phyloP scores from a whole-genome alignment of 2,113 vertebrate species.

The Paralichthys olivaceus region DNA sequence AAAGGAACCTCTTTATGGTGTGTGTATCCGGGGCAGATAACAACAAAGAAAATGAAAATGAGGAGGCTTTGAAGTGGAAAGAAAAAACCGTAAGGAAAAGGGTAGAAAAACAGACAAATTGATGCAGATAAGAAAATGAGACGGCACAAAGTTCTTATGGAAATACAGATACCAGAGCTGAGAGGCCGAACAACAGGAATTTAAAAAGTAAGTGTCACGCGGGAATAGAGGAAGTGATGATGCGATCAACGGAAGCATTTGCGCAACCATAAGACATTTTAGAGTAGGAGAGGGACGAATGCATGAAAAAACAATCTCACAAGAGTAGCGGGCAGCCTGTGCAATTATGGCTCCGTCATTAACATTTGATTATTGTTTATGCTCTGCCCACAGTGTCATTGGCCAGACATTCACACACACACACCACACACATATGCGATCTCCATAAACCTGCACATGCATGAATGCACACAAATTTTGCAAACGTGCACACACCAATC shows the following conservation, averaged over 20 bases:
- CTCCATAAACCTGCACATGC: constrained; percentile 59
- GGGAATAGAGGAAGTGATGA: constrained; percentile 34
- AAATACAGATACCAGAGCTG: constrained; percentile 1
- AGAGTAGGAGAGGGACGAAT: constrained; percentile 1
- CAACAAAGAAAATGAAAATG: background rate
- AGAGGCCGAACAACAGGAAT: constrained; percentile 11
- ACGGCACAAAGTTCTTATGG: background rate
- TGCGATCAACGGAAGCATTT: constrained; percentile 1
- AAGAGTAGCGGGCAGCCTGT: constrained; percentile 30
- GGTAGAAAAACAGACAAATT: background rate
- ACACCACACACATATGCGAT: constrained; percentile 4
- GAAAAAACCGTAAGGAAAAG: background rate
- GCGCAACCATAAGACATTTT: constrained; percentile 26
- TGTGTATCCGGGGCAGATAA: constrained; percentile 13
- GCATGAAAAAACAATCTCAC: constrained; percentile 36
- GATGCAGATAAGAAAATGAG: background rate
- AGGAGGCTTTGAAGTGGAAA: background rate
- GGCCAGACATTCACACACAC: constrained; percentile 23
- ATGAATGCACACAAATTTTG: constrained; percentile 51
- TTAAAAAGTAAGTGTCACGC: constrained; percentile 7
- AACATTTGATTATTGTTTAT: constrained; percentile 76
- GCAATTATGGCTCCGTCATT: constrained; percentile 57
- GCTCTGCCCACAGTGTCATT: constrained; percentile 41
- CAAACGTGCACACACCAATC: constrained; percentile 53
- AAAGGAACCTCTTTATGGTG: constrained; percentile 7